A percentile compares a stretch with the other conserved stretches of the same genome.
Conservation (phyloP, 1,140 invertebrate species). For the Choristoneura fumiferana region DNA sequence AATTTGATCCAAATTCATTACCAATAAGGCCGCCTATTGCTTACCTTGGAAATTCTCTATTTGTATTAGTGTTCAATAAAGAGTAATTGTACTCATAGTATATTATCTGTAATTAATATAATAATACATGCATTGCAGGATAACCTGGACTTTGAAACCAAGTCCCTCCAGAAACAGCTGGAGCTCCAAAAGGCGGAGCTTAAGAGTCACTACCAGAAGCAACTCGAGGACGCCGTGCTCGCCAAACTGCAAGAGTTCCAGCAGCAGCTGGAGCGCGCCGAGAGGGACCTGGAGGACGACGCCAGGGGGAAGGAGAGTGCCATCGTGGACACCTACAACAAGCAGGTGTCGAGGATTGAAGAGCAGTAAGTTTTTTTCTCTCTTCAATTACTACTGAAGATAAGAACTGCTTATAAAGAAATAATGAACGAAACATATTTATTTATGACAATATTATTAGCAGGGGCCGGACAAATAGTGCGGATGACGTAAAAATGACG, state of each 20-base stretch:
- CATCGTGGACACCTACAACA: conserved; percentile 83
- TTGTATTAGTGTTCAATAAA: too few relatives aligned
- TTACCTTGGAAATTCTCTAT: too few relatives aligned
- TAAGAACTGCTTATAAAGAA: too few relatives aligned
- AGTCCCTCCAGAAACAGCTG: conserved; percentile 77
- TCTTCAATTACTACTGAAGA: too few relatives aligned
- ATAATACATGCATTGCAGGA: conserved; percentile 69
- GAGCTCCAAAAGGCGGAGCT: conserved; percentile 84
- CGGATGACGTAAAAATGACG: too few relatives aligned
- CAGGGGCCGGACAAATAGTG: too few relatives aligned
- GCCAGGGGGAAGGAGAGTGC: conserved; percentile 82
- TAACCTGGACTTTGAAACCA: conserved; percentile 78
- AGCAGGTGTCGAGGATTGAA: conserved; percentile 84
- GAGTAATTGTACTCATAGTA: too few relatives aligned
- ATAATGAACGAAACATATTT: too few relatives aligned
- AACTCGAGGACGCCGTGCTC: conserved; percentile 87
- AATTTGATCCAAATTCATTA: too few relatives aligned
- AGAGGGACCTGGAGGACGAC: conserved; percentile 82
- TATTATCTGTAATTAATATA: too few relatives aligned
- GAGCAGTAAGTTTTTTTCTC: conserved; percentile 81
- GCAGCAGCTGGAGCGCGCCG: conserved; percentile 83
- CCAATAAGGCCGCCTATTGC: too few relatives aligned
- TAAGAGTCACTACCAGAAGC: conserved; percentile 87
- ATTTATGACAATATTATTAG: too few relatives aligned
- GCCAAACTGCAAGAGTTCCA: conserved; percentile 89